These are phyloP conservation scores for Morbakka virulenta DNA, from an alignment of 30 jellyfish, hydroid and myxozoan genomes.

Conservation along the genomic window DNA sequence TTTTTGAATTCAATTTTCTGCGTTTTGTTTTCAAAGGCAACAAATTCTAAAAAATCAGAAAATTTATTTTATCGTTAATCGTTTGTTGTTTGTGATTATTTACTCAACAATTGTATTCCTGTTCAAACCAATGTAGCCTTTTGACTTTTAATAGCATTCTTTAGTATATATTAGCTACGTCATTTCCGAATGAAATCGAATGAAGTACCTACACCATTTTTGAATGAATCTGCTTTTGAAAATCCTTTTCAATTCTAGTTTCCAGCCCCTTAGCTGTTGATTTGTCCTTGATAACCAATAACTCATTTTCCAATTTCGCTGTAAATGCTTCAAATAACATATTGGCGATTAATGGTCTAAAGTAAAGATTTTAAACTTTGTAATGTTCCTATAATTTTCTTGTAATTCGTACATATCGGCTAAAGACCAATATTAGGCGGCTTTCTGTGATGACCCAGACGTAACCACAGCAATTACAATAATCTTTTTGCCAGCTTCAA, in stretches of 20 bases:
- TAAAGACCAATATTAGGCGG: too few relatives aligned
- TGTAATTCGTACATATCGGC: too few relatives aligned
- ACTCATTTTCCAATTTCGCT: slow-evolving; percentile 3
- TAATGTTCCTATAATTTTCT: too few relatives aligned
- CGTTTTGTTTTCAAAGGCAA: neutral
- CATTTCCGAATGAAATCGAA: too few relatives aligned
- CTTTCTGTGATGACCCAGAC: too few relatives aligned
- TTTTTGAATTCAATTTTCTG: neutral
- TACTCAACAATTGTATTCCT: neutral
- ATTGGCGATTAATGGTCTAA: neutral
- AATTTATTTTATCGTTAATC: neutral
- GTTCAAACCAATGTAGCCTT: neutral
- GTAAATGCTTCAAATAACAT: neutral
- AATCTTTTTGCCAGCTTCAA: too few relatives aligned
- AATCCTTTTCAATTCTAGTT: slow-evolving; percentile 2
- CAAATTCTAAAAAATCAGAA: neutral
- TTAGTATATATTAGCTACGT: too few relatives aligned
- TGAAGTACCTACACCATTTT: too few relatives aligned
- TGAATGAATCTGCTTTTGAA: slow-evolving; percentile 1
- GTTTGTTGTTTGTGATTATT: neutral
- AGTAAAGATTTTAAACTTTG: too few relatives aligned
- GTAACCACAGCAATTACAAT: too few relatives aligned
- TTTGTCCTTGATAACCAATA: slow-evolving; percentile 20
- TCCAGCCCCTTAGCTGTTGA: neutral
- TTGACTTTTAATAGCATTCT: too few relatives aligned